Percentiles rank a stretch among this genome's conserved stretches.
Evolutionary conservation across 2,113 vertebrate species (phyloP).

Genomic region (Phylloscopus whistleri): DNA sequence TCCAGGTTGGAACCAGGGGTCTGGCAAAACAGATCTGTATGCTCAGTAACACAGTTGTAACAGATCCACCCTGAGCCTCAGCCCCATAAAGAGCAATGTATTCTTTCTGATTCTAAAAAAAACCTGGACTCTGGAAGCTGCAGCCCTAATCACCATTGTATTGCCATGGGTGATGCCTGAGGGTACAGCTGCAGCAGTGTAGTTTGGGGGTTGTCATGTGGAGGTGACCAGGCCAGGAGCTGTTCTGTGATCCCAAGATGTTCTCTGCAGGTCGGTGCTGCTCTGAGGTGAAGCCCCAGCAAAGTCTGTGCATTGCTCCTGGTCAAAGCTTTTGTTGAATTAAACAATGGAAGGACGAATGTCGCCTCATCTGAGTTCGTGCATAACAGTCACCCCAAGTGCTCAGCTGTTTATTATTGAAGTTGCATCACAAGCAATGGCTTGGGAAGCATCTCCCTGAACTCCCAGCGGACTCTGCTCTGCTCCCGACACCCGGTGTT

Average conservation of each 20-base stretch:
- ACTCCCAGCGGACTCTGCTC: background rate
- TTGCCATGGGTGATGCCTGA: background rate
- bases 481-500: fast-evolving
- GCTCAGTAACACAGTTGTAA: background rate
- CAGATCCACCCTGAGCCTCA: background rate
- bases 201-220: background rate
- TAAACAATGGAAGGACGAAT: background rate
- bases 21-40: background rate
- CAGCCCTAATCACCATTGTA: background rate
- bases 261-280: fast-evolving
- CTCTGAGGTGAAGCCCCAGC: fast-evolving
- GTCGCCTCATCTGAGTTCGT: background rate
- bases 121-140: background rate
- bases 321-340: background rate
- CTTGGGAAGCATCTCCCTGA: background rate
- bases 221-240: background rate
- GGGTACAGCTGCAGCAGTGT: background rate
- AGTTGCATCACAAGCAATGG: fast-evolving
- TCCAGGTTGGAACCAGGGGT: background rate
- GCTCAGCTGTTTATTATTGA: background rate
- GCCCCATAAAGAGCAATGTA: background rate
- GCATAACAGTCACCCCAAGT: background rate
- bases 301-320: fast-evolving
- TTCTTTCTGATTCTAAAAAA: background rate
- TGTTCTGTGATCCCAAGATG: fast-evolving